Evolutionary conservation across 2,113 vertebrate genomes (phyloP).

Genomic region (Phalacrocorax brasilianus): DNA sequence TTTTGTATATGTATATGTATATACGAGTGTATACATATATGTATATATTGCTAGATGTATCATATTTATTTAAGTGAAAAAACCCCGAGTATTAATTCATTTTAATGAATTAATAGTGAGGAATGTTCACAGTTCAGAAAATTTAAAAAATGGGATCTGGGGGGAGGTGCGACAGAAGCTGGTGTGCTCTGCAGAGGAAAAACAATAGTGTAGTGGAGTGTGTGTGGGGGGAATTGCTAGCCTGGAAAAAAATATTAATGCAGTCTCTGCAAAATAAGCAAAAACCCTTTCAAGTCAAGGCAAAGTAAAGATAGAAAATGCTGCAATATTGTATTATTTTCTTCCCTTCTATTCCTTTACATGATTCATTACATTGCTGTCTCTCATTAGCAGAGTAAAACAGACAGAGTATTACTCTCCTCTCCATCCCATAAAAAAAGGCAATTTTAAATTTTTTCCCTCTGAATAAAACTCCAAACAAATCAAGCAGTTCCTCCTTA

Average conservation of each 20-base stretch:
- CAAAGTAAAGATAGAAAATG: slow-evolving; percentile 14
- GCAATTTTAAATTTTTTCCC: neutral
- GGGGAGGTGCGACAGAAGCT: neutral
- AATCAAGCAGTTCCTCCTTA: neutral
- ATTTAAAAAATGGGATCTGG: neutral
- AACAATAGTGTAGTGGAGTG: neutral
- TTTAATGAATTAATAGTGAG: neutral
- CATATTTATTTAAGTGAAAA: neutral
- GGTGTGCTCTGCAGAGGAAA: neutral
- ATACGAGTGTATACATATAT: neutral
- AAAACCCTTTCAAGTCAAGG: slow-evolving; percentile 34
- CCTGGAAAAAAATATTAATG: slow-evolving; percentile 23
- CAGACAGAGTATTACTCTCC: neutral
- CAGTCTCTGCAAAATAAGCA: slow-evolving; percentile 47
- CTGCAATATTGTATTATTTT: neutral
- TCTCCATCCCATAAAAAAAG: neutral
- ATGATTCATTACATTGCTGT: slow-evolving; percentile 1
- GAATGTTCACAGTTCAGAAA: neutral
- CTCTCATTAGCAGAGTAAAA: neutral
- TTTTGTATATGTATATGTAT: neutral
- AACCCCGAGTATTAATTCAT: neutral
- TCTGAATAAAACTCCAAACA: neutral
- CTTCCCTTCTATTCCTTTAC: neutral
- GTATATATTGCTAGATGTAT: neutral
- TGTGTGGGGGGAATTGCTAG: slow-evolving; percentile 8